Evolutionary conservation across 1,140 invertebrate species (phyloP).

Genomic region (Megalopta genalis): DNA sequence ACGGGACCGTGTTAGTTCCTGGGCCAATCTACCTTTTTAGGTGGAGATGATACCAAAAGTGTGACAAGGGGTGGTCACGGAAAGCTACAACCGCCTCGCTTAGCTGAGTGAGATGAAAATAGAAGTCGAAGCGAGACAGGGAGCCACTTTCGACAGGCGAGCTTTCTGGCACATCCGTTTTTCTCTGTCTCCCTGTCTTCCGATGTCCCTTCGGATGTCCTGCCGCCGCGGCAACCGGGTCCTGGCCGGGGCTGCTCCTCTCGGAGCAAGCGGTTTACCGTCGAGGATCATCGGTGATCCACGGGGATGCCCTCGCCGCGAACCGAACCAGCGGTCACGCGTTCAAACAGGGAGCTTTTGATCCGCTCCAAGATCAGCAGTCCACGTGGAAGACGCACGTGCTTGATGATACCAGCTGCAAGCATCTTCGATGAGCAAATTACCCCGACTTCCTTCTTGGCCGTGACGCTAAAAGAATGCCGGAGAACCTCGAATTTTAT

Average conservation of each 20-base stretch:
- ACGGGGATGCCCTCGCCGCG: too few relatives aligned
- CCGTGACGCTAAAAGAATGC: not conserved
- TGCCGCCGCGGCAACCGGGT: too few relatives aligned
- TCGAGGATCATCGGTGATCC: not conserved
- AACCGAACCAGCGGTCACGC: not conserved
- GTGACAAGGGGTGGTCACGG: conserved; percentile 73
- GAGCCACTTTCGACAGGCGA: conserved; percentile 25
- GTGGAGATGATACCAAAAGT: conserved; percentile 79
- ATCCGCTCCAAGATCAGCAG: conserved; percentile 25
- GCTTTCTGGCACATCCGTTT: conserved; percentile 39
- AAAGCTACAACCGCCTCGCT: conserved; percentile 68
- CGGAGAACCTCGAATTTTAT: conserved; percentile 2
- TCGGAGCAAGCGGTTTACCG: too few relatives aligned
- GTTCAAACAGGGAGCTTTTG: conserved; percentile 15
- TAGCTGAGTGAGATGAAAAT: conserved; percentile 75
- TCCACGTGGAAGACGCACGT: conserved; percentile 64
- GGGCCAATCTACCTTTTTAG: conserved; percentile 80
- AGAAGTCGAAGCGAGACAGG: conserved; percentile 63
- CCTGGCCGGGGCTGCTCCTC: too few relatives aligned
- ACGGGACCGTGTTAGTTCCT: conserved; percentile 76
- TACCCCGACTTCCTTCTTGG: not conserved
- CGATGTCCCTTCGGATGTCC: not conserved
- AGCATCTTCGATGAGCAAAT: conserved; percentile 13
- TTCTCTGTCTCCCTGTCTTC: not conserved
- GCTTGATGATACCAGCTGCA: conserved; percentile 43